A percentile compares a stretch with the other conserved stretches of the same genome.
phyloP scores from a whole-genome alignment of 2,888 invertebrate genomes.

The Pantelozetes paolii region DNA sequence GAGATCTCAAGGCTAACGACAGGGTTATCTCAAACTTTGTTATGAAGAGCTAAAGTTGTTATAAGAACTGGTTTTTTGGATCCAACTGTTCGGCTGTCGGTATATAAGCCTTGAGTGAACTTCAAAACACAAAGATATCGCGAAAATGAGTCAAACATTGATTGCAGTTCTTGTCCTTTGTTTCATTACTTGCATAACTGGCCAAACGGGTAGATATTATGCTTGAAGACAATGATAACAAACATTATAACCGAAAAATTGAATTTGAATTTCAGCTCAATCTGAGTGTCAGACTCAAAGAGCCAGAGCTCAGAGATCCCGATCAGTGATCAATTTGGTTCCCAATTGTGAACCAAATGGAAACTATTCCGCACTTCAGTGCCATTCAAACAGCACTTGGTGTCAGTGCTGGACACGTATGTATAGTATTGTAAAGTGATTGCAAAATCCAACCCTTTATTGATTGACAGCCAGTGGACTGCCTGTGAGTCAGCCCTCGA shows the following conservation, averaged over 20 bases:
- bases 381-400: constrained; percentile 35
- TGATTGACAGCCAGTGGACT: not conserved
- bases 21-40: not conserved
- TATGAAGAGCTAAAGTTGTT: not conserved
- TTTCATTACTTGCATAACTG: not conserved
- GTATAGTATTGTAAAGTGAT: not conserved
- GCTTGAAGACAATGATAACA: not conserved
- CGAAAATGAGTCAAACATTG: not conserved
- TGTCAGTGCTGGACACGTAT: constrained; percentile 41
- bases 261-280: not conserved
- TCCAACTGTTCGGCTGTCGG: not conserved
- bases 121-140: not conserved
- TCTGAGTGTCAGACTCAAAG: not conserved
- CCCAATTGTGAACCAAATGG: constrained; percentile 38
- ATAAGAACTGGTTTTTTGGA: not conserved
- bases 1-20: not conserved
- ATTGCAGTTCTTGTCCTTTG: not conserved
- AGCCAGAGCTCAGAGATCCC: not conserved
- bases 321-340: not conserved
- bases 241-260: not conserved
- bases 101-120: not conserved
- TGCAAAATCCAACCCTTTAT: too few species aligned
- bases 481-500: constrained; percentile 21
- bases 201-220: not conserved
- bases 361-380: constrained; percentile 35